Base-by-base conservation (phyloP, 2,797 vertebrate species). In the Sebastes taczanowskii region DNA sequence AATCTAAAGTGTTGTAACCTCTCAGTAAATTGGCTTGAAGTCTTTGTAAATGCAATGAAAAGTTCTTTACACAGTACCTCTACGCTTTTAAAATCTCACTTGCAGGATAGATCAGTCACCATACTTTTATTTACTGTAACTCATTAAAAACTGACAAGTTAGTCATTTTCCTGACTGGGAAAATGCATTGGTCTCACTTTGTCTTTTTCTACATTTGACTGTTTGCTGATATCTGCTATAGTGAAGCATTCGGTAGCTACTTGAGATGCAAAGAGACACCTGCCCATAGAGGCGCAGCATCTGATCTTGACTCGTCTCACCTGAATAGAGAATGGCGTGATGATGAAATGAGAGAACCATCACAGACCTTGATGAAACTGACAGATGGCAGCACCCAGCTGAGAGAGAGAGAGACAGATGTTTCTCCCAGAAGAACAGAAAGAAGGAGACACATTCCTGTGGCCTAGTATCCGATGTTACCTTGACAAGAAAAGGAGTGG, bases 181-280 rank as follows among this genome's bases (percentile, higher is more conserved):
- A 23, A 60, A 34, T 34, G 22, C n/a, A 69, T 14, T 25, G 14
- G n/a, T 67, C n/a, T n/a, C 7, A 35, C 6, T 49, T 25, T 38
- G 13, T 58, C 10, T 60, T 9, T 7, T 46, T 74, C 38, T n/a
- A 7, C 32, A 59, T 66, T 61, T 13, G 16, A 56, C 34, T 22
- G 9, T n/a, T 38, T 22, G 5, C 18, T 20, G 6, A 64, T 32
- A 22, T 52, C 42, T 58, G 30, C 62, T 68, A 10, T 8, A 34
- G 22, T 16, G 10, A 81, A 7, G 22, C 58, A 9, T 60, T n/a
- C 6, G 11, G 67, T 4, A 61, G 73, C 82, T 86, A 56, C 69
- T 90, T 88, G 60, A 84, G 27, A 89, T 91, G 80, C 84, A 88
- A 52, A 71, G 66, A 60, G 61, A 77, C 69, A 63, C 78, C 58